Percentiles rank a stretch among this genome's conserved stretches.
These are phyloP conservation scores for Lysandra coridon DNA, from an alignment of 2,888 invertebrate genomes.

Conservation along the genomic window DNA sequence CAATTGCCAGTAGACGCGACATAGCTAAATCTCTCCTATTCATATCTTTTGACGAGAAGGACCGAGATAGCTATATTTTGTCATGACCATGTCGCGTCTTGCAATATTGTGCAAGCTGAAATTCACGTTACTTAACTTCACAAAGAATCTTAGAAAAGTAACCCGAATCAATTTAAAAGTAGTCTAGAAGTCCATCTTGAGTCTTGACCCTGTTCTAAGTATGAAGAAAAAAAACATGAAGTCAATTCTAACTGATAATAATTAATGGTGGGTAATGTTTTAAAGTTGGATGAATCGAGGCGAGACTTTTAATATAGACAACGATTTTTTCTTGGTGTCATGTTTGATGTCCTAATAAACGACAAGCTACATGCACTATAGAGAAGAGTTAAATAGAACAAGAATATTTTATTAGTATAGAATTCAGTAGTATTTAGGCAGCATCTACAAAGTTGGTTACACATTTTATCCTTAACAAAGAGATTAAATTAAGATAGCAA, in stretches of 20 bases:
- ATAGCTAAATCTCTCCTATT: neutral
- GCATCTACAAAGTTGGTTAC: too few species aligned
- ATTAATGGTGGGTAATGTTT: constrained; percentile 11
- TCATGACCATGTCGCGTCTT: neutral
- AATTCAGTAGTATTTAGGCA: too few species aligned
- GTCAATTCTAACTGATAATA: constrained; percentile 3
- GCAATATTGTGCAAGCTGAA: neutral
- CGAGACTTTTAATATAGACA: constrained; percentile 31
- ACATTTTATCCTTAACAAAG: neutral
- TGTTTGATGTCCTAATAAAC: constrained; percentile 28
- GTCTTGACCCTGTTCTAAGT: neutral
- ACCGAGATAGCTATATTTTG: neutral
- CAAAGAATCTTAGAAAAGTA: neutral
- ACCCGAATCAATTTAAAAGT: neutral
- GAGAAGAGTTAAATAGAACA: neutral
- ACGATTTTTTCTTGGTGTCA: constrained; percentile 32
- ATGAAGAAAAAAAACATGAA: constrained; percentile 24
- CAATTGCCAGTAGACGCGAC: neutral
- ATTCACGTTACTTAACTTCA: neutral
- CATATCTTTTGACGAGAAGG: neutral
- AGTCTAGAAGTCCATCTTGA: neutral
- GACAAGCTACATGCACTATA: neutral
- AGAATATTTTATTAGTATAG: neutral
- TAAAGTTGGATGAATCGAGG: constrained; percentile 34
- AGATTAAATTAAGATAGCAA: neutral